Conservation (phyloP, 1,140 invertebrate genomes). For the Mactra quadrangularis region DNA sequence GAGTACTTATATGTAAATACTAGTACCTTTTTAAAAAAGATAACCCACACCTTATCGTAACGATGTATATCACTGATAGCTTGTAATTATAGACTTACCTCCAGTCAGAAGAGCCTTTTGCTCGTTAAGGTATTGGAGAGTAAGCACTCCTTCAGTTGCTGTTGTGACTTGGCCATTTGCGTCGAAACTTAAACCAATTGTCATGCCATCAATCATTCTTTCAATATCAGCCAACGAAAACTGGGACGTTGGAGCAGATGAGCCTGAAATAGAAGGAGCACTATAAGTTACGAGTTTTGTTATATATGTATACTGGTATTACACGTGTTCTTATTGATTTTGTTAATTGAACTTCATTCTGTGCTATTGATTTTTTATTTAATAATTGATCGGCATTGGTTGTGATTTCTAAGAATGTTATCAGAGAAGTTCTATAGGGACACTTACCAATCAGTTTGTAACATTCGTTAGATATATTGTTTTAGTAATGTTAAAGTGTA, state of each 20-base stretch:
- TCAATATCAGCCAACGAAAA: background rate
- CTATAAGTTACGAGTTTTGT: background rate
- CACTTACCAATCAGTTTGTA: too few relatives aligned
- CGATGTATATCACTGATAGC: background rate
- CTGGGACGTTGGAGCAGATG: background rate
- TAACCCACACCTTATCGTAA: background rate
- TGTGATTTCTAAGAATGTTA: background rate
- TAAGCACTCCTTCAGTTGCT: background rate
- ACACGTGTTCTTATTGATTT: background rate
- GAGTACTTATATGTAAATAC: too few relatives aligned
- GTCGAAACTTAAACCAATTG: background rate
- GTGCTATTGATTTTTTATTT: background rate
- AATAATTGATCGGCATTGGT: background rate
- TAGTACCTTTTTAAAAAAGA: background rate
- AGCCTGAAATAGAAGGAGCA: background rate
- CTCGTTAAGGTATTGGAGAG: background rate
- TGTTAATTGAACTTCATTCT: background rate
- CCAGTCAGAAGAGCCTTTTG: background rate
- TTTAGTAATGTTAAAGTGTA: too few relatives aligned
- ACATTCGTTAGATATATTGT: too few relatives aligned
- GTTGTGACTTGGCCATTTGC: background rate
- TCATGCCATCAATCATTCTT: constrained; percentile 1
- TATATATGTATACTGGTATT: background rate
- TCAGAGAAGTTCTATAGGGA: background rate
- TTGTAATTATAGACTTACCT: background rate